A percentile compares a stretch with the other conserved stretches of the same genome.
These are phyloP conservation scores for Myotis lucifugus DNA, from an alignment of 2,113 vertebrate genomes.

Conservation along the genomic window DNA sequence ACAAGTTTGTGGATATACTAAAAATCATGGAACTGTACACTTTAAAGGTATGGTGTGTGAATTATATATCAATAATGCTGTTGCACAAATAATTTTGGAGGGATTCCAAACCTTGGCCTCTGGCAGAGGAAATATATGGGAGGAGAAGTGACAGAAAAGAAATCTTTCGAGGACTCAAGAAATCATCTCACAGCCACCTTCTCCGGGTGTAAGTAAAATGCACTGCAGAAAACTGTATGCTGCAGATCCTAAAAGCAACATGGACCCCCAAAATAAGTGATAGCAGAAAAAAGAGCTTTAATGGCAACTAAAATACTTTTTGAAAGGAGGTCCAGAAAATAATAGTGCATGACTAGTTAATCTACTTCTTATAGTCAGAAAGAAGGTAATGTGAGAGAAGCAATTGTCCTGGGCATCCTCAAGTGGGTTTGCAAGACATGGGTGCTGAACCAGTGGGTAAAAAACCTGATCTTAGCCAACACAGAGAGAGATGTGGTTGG, in stretches of 20 bases:
- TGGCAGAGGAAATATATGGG: background rate
- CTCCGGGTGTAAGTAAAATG: background rate
- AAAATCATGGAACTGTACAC: background rate
- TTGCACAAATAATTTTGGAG: background rate
- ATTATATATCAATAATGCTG: constrained; percentile 29
- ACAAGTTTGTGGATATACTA: background rate
- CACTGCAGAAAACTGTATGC: background rate
- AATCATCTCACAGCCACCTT: background rate
- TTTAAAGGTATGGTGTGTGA: background rate
- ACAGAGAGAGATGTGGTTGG: background rate
- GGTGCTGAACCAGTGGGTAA: background rate
- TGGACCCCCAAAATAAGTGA: background rate
- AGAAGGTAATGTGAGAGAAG: background rate
- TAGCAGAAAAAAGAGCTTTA: background rate
- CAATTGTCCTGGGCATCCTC: background rate
- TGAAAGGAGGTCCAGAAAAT: background rate
- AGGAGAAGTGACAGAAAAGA: background rate
- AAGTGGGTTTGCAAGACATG: background rate
- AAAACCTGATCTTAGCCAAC: background rate
- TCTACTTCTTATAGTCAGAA: background rate
- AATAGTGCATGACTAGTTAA: background rate
- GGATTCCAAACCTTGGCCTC: background rate
- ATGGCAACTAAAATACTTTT: background rate
- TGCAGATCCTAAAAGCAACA: background rate
- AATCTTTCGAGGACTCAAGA: background rate